Evolutionary conservation across 2,888 invertebrate species (phyloP).

Genomic region (Leptopilina syphax): DNA sequence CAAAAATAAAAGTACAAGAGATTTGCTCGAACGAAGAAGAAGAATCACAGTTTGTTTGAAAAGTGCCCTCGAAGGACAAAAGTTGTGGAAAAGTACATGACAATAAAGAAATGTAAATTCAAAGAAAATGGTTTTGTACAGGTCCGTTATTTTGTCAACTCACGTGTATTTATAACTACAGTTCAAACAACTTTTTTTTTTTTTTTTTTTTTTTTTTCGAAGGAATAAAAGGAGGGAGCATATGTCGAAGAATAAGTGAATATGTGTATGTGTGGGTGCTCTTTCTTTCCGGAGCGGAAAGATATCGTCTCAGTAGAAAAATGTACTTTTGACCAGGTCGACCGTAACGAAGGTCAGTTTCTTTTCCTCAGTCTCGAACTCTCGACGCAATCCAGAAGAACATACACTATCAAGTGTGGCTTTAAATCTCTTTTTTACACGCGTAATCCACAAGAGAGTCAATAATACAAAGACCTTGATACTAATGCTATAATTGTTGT

Average conservation of each 20-base stretch:
- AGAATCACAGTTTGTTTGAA: no score
- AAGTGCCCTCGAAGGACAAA: no score
- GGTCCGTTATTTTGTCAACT: slow-evolving; percentile 35
- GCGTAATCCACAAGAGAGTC: background rate
- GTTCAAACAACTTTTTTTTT: slow-evolving; percentile 9
- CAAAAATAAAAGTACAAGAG: no score
- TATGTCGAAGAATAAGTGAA: background rate
- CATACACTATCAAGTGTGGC: background rate
- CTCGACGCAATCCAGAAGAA: background rate
- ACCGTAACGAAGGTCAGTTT: slow-evolving; percentile 38
- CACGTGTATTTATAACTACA: background rate
- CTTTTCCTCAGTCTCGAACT: background rate
- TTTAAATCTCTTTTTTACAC: background rate
- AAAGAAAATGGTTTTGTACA: background rate
- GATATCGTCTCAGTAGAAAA: slow-evolving; percentile 10
- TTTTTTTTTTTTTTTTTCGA: background rate
- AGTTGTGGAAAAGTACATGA: no score
- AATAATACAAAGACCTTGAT: slow-evolving; percentile 15
- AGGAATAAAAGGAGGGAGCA: slow-evolving; percentile 16
- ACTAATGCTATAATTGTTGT: slow-evolving; percentile 21
- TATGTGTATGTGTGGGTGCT: background rate
- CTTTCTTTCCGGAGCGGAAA: slow-evolving; percentile 17
- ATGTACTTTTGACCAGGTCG: slow-evolving; percentile 30
- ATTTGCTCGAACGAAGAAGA: no score
- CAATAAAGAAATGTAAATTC: background rate